Evolutionary conservation across 2,113 vertebrate genomes (phyloP).

Genomic region (Chlorodrepanis virens): DNA sequence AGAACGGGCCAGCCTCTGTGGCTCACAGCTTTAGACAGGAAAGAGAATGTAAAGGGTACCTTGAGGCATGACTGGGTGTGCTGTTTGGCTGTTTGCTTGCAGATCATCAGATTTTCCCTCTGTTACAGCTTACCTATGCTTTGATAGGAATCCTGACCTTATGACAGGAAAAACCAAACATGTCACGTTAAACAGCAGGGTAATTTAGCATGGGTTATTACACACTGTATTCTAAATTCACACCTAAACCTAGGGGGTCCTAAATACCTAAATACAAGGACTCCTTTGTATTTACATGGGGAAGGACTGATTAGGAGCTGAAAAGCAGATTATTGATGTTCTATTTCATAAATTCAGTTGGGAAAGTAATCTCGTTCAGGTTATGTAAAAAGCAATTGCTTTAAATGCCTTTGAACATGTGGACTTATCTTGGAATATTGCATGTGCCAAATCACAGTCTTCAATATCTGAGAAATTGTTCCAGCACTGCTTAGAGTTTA

Average conservation of each 20-base stretch:
- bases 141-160: background rate
- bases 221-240: background rate
- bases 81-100: background rate
- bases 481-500: background rate
- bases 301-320: background rate
- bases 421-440: background rate
- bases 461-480: slow-evolving; percentile 8
- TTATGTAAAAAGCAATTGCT: background rate
- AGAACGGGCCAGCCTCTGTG: background rate
- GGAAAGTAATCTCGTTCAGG: background rate
- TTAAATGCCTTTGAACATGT: background rate
- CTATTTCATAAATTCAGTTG: background rate
- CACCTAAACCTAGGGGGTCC: background rate
- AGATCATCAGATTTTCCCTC: background rate
- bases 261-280: background rate
- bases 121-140: background rate
- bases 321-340: background rate
- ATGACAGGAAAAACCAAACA: background rate
- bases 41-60: background rate
- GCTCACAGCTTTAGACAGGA: background rate
- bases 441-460: background rate
- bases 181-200: background rate
- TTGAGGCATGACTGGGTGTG: background rate
- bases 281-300: background rate
- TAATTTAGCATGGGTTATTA: background rate